These are phyloP conservation scores for Lepidocolaptes lacrymiger DNA, from an alignment of 2,797 vertebrate genomes.

Conservation along the genomic window DNA sequence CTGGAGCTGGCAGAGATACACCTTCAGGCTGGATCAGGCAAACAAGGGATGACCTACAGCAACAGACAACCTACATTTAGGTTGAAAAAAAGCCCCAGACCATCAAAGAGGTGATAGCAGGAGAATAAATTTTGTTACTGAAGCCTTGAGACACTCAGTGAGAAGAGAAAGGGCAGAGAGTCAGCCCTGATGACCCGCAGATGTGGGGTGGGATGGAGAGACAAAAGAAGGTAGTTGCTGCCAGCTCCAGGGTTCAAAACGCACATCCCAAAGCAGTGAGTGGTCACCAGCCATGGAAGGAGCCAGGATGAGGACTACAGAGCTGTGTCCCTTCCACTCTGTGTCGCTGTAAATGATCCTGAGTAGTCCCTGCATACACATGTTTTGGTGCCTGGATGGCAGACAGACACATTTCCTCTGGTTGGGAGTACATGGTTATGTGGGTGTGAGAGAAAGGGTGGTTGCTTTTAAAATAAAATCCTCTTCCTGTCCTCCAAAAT, in stretches of 20 bases:
- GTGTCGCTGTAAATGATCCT: not conserved
- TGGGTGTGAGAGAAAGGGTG: not conserved
- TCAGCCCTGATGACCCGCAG: not conserved
- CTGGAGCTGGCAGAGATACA: not conserved
- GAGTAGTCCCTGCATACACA: not conserved
- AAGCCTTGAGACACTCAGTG: not conserved
- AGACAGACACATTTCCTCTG: not conserved
- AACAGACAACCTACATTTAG: not conserved
- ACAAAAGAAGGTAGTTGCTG: not conserved
- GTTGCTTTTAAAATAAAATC: not conserved
- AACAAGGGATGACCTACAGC: not conserved
- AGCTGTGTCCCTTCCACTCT: not conserved
- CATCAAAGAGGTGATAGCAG: not conserved
- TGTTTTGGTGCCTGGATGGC: not conserved
- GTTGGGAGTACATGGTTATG: not conserved
- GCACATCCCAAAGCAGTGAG: not conserved
- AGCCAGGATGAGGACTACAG: not conserved
- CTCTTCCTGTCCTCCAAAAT: not conserved
- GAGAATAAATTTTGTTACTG: not conserved
- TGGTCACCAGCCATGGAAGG: not conserved
- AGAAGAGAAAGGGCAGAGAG: not conserved
- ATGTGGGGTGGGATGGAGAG: not conserved
- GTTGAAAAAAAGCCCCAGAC: not conserved
- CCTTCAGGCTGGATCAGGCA: not conserved
- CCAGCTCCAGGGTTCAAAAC: not conserved